Evolutionary conservation across 1,140 invertebrate species (phyloP), one percentile per base, ranked within the genome.

Genomic region (Theocolax elegans): DNA sequence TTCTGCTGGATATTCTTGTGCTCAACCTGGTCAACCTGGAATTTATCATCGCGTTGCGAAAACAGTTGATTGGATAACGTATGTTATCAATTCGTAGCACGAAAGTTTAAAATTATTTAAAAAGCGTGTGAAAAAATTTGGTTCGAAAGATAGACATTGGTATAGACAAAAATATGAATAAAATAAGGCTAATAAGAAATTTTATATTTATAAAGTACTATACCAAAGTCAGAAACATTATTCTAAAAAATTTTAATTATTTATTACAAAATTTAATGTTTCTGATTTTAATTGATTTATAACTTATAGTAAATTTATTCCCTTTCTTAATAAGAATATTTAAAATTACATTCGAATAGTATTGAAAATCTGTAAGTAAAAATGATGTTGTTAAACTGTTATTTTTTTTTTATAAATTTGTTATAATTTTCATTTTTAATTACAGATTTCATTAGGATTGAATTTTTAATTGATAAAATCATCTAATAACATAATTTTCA

Each of bases 11-110:
- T 97, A 97, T 82, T 95, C 94, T 0, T 97, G 96, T 78, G 96
- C 95, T 1, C 94, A 95, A 78, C 88, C 92, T 13, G 94, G 95
- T 1, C 94, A 97, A 81, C 95, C 95, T 0, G 96, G 96, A 29
- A 97, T 97, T 72, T 97, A 97, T 83, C 96, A 97, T 84, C 89
- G 95, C 74, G 95, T 97, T 2, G 93, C 95, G 1, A 93, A 95
- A 81, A 97, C 95, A 1, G 95, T 96, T 6, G 95, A 97, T 79
- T 97, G 95, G 95, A 96, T 97, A 77, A 87, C 84, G 15, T 86
- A 86, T 72, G 81, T 86, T 0, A 86, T 86, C 58, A 86, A 85
- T 71, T 84, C 85, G 72, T 85, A 83, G 74, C 74, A 60, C 1
- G 35, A 38, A 46, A 48, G 27, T 35, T 9, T 51, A 4, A 51